Percentiles rank a stretch among this genome's conserved stretches.
phyloP scores from a whole-genome alignment of 2,888 invertebrate species.

The Sphaerophoria taeniata region DNA sequence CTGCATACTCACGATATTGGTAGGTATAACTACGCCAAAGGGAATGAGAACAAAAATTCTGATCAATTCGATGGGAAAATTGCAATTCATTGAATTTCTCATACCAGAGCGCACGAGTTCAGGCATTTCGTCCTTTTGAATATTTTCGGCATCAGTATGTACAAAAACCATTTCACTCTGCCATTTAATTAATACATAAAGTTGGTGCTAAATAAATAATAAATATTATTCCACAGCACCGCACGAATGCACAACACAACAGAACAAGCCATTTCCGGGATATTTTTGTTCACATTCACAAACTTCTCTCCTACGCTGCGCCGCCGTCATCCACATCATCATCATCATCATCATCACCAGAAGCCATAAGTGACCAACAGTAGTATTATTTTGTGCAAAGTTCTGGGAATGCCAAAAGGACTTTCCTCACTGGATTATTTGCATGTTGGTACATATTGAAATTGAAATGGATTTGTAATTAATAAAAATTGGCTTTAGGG shows the following conservation, averaged over 20 bases:
- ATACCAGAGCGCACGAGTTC: too few species aligned
- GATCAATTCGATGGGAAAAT: not conserved
- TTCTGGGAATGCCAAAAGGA: constrained; percentile 5
- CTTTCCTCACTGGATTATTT: not conserved
- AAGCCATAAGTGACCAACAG: not conserved
- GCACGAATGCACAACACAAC: not conserved
- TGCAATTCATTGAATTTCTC: not conserved
- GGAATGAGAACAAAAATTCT: constrained; percentile 17
- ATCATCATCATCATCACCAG: not conserved
- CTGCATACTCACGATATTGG: not conserved
- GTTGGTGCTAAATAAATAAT: constrained; percentile 64
- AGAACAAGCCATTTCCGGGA: constrained; percentile 7
- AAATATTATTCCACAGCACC: constrained; percentile 33
- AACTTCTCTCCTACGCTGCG: not conserved
- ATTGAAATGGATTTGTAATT: constrained; percentile 45
- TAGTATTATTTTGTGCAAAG: not conserved
- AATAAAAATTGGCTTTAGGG: constrained; percentile 58
- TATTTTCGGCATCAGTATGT: constrained; percentile 9
- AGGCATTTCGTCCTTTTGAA: not conserved
- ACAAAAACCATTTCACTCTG: constrained; percentile 38
- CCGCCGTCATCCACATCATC: too few species aligned
- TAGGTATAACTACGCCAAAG: not conserved
- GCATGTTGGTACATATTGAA: not conserved
- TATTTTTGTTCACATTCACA: constrained; percentile 27
- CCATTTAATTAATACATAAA: constrained; percentile 61